Percentiles rank a stretch among this genome's conserved stretches.
Conservation (phyloP, 2,113 vertebrate species). For the Helogale parvula region DNA sequence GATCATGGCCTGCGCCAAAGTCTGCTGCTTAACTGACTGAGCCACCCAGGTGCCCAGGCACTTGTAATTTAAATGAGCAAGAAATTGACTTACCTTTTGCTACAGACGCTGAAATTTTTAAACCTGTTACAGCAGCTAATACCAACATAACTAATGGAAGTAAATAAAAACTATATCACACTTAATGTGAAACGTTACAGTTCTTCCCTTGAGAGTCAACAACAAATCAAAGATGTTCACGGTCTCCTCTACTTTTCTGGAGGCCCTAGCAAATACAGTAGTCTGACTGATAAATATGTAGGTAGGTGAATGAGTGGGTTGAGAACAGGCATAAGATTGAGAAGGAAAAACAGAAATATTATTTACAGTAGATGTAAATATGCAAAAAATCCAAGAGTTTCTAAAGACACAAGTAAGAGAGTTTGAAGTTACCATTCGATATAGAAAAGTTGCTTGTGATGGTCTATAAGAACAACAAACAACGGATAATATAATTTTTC, state of each 20-base stretch:
- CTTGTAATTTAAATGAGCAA: background rate
- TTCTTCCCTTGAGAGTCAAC: background rate
- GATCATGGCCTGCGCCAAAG: no score
- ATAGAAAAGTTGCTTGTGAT: background rate
- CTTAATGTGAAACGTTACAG: background rate
- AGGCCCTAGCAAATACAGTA: background rate
- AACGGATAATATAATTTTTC: background rate
- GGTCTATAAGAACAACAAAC: background rate
- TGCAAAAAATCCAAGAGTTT: background rate
- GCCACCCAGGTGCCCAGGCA: background rate
- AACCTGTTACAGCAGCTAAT: background rate
- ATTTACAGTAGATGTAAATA: background rate
- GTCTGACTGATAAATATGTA: background rate
- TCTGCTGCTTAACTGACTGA: no score
- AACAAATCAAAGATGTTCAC: background rate
- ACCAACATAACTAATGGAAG: background rate
- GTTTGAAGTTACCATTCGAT: background rate
- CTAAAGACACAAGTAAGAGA: constrained; percentile 1
- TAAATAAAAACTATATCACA: background rate
- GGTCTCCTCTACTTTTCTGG: background rate
- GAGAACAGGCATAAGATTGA: background rate
- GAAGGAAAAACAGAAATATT: background rate
- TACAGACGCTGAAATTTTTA: background rate
- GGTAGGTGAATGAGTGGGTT: background rate
- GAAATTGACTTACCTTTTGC: background rate